Evolutionary conservation across 1,140 invertebrate species (phyloP), one percentile per base, ranked within the genome.

Genomic region (Polypedilum vanderplanki): DNA sequence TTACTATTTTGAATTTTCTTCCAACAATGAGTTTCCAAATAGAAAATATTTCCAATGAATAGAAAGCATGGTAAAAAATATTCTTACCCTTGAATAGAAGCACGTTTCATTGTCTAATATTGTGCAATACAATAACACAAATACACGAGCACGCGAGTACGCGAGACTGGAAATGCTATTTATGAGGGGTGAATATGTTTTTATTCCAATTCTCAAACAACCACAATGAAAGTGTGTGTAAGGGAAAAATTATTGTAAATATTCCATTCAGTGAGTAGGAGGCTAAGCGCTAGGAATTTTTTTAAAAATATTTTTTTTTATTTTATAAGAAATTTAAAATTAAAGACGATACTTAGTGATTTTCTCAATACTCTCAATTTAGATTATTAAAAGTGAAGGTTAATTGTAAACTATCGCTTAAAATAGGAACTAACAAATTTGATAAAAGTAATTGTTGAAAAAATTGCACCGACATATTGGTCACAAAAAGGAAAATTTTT

Each of bases 211-310:
- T 15, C 41, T 46, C 46, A 15, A n/a, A 57, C 46, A 57, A 15
- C 12, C 46, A 57, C 46, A 57, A 15, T n/a, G 0, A 57, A 4
- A 57, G 9, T 12, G 12, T 57, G 46, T n/a, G 46, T 57, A n/a
- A n/a, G n/a, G 46, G 46, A 57, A 57, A 57, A 57, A 57, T 57
- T 33, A 33, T 46, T 57, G 46, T 57, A 57, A 57, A 57, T 57
- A 57, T 57, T 57, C 46, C 46, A 57, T 57, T 57, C 46, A 57
- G 46, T 57, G 46, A 57, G 46, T 57, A 57, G 46, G 46, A 57
- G 46, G 9, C 15, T 12, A 57, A 57, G 46, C 46, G 46, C 46
- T 57, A 57, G 46, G 46, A 57, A 57, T 12, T 57, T 57, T 57
- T 57, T 57, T 57, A 57, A 57, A 57, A 57, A 57, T 57, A 57